phyloP scores from a whole-genome alignment of 2,113 vertebrate species.

The mouse (Mus musculus) region GRCm39 chr1:132850001-132850500 shows the following conservation, averaged over 20 bases:
- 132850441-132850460: neutral
- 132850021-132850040: neutral
- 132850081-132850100: too few relatives aligned
- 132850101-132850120: too few relatives aligned
- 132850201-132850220: constrained; percentile 1
- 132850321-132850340: constrained; percentile 45
- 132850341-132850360: constrained; percentile 31
- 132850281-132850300: constrained; percentile 69
- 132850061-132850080: neutral
- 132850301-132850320: neutral
- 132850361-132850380: neutral
- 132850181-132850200: neutral
- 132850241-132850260: neutral
- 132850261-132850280: neutral
- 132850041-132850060: neutral
- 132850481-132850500: neutral
- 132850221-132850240: neutral
- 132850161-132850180: neutral
- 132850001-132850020: rapidly evolving
- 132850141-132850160: neutral
- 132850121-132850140: too few relatives aligned
- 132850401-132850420: neutral
- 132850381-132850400: neutral
- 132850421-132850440: neutral
- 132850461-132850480: neutral